phyloP scores from a whole-genome alignment of 2,797 vertebrate genomes.

The Melanogrammus aeglefinus region DNA sequence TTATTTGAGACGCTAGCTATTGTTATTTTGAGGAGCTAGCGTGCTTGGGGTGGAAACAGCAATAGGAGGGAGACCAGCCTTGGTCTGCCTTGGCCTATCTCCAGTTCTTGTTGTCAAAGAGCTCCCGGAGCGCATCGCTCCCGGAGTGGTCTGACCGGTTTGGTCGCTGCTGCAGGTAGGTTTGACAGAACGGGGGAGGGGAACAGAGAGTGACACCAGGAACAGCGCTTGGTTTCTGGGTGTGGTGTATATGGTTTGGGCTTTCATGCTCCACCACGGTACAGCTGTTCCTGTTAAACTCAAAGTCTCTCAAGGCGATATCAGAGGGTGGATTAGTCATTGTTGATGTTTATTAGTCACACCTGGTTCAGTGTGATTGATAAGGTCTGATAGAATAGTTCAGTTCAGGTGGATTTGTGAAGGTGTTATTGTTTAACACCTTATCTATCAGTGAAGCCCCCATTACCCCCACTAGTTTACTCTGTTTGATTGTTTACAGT shows the following conservation, averaged over 20 bases:
- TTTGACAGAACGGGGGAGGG: slow-evolving; percentile 33
- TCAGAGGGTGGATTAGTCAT: background rate
- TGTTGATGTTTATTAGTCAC: background rate
- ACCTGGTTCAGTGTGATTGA: background rate
- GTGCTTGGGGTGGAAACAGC: background rate
- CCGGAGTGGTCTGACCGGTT: slow-evolving; percentile 45
- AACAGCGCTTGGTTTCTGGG: slow-evolving; percentile 65
- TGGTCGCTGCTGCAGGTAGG: background rate
- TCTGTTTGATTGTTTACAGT: background rate
- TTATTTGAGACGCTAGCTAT: background rate
- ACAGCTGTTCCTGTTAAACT: background rate
- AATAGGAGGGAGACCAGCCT: background rate
- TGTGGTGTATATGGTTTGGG: slow-evolving; percentile 46
- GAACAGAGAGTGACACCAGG: slow-evolving; percentile 5
- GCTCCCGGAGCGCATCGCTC: background rate
- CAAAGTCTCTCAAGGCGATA: background rate
- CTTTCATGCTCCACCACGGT: background rate
- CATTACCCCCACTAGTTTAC: background rate
- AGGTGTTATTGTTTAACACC: background rate
- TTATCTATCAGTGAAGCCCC: background rate
- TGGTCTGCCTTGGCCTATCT: background rate
- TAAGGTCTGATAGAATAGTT: no score
- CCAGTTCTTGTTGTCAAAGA: background rate
- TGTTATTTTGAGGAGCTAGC: background rate
- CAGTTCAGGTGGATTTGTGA: background rate